phyloP scores from a whole-genome alignment of 2,113 vertebrate species.

The Sinocyclocheilus rhinocerous region DNA sequence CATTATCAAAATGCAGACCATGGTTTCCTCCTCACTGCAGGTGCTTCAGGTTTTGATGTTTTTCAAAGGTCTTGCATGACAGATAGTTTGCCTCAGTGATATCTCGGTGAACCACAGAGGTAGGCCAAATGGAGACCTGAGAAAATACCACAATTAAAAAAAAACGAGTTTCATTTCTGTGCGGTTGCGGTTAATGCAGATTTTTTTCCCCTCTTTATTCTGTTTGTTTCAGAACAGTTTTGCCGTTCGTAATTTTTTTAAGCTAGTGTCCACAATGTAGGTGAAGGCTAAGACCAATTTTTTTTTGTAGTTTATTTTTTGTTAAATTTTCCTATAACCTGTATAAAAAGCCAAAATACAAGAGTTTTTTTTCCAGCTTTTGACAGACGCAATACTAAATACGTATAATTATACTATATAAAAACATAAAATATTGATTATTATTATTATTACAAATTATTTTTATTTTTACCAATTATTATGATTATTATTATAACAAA shows the following conservation, averaged over 20 bases:
- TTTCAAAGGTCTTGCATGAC: neutral
- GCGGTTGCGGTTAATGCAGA: neutral
- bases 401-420: no score
- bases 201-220: neutral
- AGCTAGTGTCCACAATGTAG: neutral
- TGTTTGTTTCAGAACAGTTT: neutral
- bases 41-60: neutral
- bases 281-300: neutral
- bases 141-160: conserved; percentile 11
- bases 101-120: conserved; percentile 46
- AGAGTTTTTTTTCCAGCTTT: no score
- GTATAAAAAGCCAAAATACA: no score
- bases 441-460: no score
- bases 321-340: no score
- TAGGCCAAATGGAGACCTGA: conserved; percentile 36
- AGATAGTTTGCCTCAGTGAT: conserved; percentile 34
- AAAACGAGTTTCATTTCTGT: neutral
- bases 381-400: no score
- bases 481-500: no score
- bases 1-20: no score
- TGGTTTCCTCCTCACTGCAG: neutral
- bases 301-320: no score
- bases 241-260: neutral
- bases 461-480: no score
- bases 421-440: no score